These are phyloP conservation scores for Acronicta psi DNA, from an alignment of 2,888 invertebrate genomes.

Conservation along the genomic window DNA sequence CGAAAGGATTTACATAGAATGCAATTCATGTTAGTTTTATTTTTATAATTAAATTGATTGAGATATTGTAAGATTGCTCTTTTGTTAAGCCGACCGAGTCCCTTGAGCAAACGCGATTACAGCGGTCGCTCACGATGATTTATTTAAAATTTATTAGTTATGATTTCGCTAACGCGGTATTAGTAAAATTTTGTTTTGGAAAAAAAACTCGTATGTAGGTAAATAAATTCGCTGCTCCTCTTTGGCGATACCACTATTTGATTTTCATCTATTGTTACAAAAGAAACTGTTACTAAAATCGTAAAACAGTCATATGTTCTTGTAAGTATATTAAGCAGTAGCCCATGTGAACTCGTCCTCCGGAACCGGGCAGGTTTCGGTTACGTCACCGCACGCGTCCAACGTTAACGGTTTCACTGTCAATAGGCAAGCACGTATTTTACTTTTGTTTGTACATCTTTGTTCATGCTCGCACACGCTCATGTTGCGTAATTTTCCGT, in stretches of 20 bases:
- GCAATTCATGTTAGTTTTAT: slow-evolving; percentile 31
- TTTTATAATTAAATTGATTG: slow-evolving; percentile 25
- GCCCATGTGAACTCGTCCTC: slow-evolving; percentile 59
- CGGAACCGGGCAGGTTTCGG: slow-evolving; percentile 61
- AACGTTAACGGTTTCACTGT: slow-evolving; percentile 79
- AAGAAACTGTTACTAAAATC: too few relatives aligned
- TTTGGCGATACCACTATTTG: not conserved
- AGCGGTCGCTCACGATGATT: not conserved
- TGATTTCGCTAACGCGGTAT: too few relatives aligned
- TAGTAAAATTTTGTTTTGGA: too few relatives aligned
- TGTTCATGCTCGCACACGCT: slow-evolving; percentile 50
- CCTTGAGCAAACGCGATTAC: not conserved
- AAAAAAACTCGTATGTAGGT: too few relatives aligned
- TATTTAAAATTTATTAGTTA: too few relatives aligned
- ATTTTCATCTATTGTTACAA: not conserved
- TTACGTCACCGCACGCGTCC: slow-evolving; percentile 74
- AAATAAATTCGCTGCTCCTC: not conserved
- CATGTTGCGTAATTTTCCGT: slow-evolving; percentile 46
- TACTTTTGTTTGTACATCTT: slow-evolving; percentile 65
- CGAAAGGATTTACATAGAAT: slow-evolving; percentile 37
- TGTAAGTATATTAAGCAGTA: not conserved
- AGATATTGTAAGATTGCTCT: slow-evolving; percentile 18
- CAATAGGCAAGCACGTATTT: slow-evolving; percentile 67
- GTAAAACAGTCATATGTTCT: too few relatives aligned
- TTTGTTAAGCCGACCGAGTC: slow-evolving; percentile 22